These are phyloP conservation scores for Chiridota heheva DNA, from an alignment of 35 echinoderm and acorn worm species.

Conservation along the genomic window DNA sequence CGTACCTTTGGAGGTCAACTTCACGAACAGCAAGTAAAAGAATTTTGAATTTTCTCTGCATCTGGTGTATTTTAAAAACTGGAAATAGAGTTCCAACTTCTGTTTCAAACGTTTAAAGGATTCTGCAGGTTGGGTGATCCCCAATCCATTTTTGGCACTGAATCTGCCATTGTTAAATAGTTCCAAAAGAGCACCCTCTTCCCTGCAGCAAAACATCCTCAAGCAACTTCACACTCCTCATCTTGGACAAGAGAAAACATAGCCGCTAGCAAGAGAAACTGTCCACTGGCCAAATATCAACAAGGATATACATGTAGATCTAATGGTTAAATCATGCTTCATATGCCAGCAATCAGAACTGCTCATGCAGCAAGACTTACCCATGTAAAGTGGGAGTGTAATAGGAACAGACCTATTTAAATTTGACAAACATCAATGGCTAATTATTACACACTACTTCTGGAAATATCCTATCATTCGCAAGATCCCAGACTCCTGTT, in stretches of 20 bases:
- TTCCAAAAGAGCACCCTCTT: too few relatives aligned
- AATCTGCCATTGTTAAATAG: too few relatives aligned
- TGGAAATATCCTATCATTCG: slow-evolving; percentile 38
- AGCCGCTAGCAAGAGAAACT: too few relatives aligned
- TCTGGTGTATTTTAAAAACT: slow-evolving; percentile 3
- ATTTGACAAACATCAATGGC: not conserved
- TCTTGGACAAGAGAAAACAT: too few relatives aligned
- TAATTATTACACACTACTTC: slow-evolving; percentile 39
- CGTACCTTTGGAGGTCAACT: slow-evolving; percentile 3
- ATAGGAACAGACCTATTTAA: slow-evolving; percentile 4
- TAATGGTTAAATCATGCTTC: too few relatives aligned
- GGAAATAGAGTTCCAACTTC: slow-evolving; percentile 1
- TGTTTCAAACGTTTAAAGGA: slow-evolving; percentile 11
- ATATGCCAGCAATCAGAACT: too few relatives aligned
- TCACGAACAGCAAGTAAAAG: not conserved
- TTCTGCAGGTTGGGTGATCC: not conserved
- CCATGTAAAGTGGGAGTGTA: not conserved
- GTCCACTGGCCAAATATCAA: too few relatives aligned
- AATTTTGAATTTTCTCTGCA: not conserved
- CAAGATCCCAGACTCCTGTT: not conserved
- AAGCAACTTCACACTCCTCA: too few relatives aligned
- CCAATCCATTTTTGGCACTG: slow-evolving; percentile 19
- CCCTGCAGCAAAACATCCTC: too few relatives aligned
- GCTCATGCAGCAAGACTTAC: slow-evolving; percentile 1
- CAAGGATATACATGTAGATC: too few relatives aligned